A percentile compares a stretch with the other conserved stretches of the same genome.
These are phyloP conservation scores for Alectura lathami DNA, from an alignment of 2,113 vertebrate species.

Conservation along the genomic window DNA sequence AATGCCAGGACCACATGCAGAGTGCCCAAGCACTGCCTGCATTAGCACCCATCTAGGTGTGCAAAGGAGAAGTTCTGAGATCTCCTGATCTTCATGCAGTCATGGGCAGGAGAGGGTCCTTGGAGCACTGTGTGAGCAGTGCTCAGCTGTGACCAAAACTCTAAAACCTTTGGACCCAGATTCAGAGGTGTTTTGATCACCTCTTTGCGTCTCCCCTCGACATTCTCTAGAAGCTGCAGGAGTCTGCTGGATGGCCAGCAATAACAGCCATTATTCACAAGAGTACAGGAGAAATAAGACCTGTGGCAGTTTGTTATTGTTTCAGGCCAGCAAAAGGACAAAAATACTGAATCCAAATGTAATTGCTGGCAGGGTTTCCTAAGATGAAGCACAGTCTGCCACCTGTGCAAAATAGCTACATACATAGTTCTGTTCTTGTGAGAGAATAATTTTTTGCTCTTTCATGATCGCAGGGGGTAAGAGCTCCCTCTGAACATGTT, in stretches of 20 bases:
- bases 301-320: neutral
- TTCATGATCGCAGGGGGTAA: neutral
- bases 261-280: neutral
- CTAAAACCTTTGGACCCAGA: neutral
- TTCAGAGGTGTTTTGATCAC: neutral
- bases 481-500: neutral
- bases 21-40: neutral
- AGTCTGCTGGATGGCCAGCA: neutral
- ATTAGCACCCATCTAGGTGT: neutral
- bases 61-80: neutral
- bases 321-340: neutral
- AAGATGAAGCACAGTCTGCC: neutral
- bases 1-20: accelerated
- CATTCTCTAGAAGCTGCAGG: neutral
- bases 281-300: neutral
- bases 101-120: neutral
- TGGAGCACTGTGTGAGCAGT: neutral
- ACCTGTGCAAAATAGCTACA: neutral
- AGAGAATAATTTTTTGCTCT: neutral
- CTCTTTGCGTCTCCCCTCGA: neutral
- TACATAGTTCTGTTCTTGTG: neutral
- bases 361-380: neutral
- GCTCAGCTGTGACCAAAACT: neutral
- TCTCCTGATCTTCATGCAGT: neutral
- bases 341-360: neutral